Evolutionary conservation across 2,888 invertebrate species (phyloP).

Genomic region (Acronicta leporina): DNA sequence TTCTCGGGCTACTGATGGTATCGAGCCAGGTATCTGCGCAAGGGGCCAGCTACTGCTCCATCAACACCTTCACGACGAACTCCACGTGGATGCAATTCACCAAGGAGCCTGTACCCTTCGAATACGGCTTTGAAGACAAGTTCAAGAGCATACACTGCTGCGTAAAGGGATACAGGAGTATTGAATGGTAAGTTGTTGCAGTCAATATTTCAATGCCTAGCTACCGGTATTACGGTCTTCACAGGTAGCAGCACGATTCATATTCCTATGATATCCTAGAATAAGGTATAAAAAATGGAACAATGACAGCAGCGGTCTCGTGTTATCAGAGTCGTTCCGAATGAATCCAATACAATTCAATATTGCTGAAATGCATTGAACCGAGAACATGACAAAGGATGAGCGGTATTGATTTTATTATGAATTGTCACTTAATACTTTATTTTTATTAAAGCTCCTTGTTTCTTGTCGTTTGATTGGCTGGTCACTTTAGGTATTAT

Average conservation of each 20-base stretch:
- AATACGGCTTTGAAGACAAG: constrained; percentile 91
- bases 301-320: constrained; percentile 9
- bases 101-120: constrained; percentile 91
- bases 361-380: constrained; percentile 3
- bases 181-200: constrained; percentile 91
- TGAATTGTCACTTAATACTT: background rate
- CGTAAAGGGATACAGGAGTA: constrained; percentile 93
- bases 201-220: background rate
- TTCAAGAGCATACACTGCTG: constrained; percentile 94
- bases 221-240: background rate
- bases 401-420: background rate
- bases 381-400: background rate
- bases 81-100: constrained; percentile 92
- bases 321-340: constrained; percentile 9
- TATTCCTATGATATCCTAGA: constrained; percentile 19
- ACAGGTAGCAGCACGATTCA: background rate
- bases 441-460: background rate
- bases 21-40: constrained; percentile 63
- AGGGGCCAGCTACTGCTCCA: constrained; percentile 88
- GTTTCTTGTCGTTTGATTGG: background rate
- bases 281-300: constrained; percentile 1
- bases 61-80: constrained; percentile 88
- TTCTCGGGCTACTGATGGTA: constrained; percentile 67
- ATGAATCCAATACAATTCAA: constrained; percentile 3
- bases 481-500: no score